Base-by-base conservation (phyloP, 2,797 vertebrate genomes). In the Yasuhikotakia modesta region DNA sequence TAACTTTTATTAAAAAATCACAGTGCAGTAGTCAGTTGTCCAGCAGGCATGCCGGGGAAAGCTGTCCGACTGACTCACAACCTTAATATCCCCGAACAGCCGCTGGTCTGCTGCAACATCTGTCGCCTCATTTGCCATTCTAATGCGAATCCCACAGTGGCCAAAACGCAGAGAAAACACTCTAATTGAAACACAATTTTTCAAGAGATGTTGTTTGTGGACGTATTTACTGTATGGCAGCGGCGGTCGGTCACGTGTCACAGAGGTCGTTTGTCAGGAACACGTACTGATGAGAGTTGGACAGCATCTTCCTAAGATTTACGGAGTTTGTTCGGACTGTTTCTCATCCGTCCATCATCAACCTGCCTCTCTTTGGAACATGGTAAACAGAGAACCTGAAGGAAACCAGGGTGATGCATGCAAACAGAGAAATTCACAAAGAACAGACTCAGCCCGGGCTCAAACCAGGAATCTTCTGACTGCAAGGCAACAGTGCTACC, bases 31-130 rank as follows among this genome's bases (percentile, higher is more conserved):
- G 83, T 58, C 82, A 80, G 75, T 79, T 68, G 73, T 73, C 79
- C 77, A 73, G 65, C 46, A 64, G 46, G 57, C 78, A 83, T 78
- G 57, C 65, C 65, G 53, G 48, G 69, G 69, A 55, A 84, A 27
- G 82, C 73, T 82, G 76, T 81, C 78, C 84, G 75, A 77, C 73
- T 48, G 72, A 65, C 83, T 77, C 79, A 70, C 79, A 83, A 87
- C 83, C 86, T 78, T 79, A 81, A 75, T 86, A 86, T 85, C 81
- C 63, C 72, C 50, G 79, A 86, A 86, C 85, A 87, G 82, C 80
- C 86, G 85, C 88, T 73, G 77, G 68, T 69, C 76, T 4, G 55
- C 78, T 76, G 60, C 68, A 84, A 86, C 86, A 86, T 81, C 78
- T 86, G 81, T 80, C 24, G 46, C 65, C 79, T 87, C 86, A 89